Percentiles rank a stretch among this genome's conserved stretches.
Evolutionary conservation across 2,113 vertebrate genomes (phyloP).

Genomic region (Pontoporia blainvillei): DNA sequence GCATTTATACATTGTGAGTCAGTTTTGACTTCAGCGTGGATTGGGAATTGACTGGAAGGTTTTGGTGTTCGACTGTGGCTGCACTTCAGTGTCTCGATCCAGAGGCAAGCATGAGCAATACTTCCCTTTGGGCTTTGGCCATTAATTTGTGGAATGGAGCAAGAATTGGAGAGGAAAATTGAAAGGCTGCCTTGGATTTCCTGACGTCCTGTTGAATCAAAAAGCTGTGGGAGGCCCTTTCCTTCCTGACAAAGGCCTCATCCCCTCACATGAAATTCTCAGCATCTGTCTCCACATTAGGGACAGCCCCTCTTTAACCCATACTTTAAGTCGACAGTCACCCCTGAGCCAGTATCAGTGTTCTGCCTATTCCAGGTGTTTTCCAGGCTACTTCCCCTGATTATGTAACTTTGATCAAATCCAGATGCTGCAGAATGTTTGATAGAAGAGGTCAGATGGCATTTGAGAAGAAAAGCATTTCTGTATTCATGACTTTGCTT

Average conservation of each 20-base stretch:
- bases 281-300: not conserved
- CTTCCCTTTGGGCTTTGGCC: constrained; percentile 10
- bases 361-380: constrained; percentile 76
- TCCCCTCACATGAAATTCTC: not conserved
- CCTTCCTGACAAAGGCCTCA: constrained; percentile 38
- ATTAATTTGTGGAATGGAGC: constrained; percentile 60
- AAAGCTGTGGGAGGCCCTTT: constrained; percentile 65
- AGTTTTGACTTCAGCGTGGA: constrained; percentile 62
- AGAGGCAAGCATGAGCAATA: constrained; percentile 57
- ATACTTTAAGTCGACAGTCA: not conserved
- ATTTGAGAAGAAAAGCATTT: constrained; percentile 62
- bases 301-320: not conserved
- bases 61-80: constrained; percentile 48
- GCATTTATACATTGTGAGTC: constrained; percentile 44
- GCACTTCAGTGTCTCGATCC: constrained; percentile 43
- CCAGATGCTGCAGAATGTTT: constrained; percentile 64
- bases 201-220: constrained; percentile 73
- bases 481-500: constrained; percentile 53
- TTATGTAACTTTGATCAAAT: constrained; percentile 56
- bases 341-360: not conserved
- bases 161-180: not conserved
- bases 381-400: constrained; percentile 50
- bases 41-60: constrained; percentile 67
- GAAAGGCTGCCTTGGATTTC: constrained; percentile 74
- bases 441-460: constrained; percentile 65